phyloP scores from a whole-genome alignment of 1,140 invertebrate species.

The Ylistrum balloti region DNA sequence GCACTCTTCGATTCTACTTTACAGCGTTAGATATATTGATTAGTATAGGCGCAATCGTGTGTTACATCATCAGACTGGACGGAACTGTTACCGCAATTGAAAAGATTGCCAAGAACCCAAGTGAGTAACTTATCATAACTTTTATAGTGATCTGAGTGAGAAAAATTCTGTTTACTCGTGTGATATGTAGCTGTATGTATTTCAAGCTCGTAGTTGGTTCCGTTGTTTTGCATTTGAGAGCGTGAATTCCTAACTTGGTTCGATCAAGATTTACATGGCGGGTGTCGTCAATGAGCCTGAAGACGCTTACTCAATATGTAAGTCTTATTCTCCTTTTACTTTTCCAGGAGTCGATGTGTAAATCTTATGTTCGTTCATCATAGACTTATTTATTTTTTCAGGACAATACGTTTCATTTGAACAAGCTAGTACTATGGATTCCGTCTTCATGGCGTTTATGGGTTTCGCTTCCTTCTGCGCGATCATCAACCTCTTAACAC shows the following conservation, averaged over 20 bases:
- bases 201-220: too few species aligned
- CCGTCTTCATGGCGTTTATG: conserved; percentile 51
- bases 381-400: conserved; percentile 46
- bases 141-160: too few species aligned
- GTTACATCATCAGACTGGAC: conserved; percentile 74
- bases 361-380: too few species aligned
- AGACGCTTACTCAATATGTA: too few species aligned
- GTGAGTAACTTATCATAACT: background rate
- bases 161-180: too few species aligned
- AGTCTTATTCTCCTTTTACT: too few species aligned
- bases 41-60: conserved; percentile 72
- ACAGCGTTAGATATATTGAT: conserved; percentile 71
- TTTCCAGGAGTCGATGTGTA: too few species aligned
- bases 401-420: conserved; percentile 62
- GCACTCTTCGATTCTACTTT: background rate
- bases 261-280: too few species aligned
- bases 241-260: too few species aligned
- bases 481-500: conserved; percentile 57
- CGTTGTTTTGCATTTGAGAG: too few species aligned
- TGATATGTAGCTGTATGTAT: too few species aligned
- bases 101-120: background rate
- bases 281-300: too few species aligned
- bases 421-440: conserved; percentile 49
- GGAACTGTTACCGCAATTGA: conserved; percentile 52
- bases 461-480: conserved; percentile 57